Base-by-base conservation (phyloP, 2,797 vertebrate genomes). In the Pitangus sulphuratus region DNA sequence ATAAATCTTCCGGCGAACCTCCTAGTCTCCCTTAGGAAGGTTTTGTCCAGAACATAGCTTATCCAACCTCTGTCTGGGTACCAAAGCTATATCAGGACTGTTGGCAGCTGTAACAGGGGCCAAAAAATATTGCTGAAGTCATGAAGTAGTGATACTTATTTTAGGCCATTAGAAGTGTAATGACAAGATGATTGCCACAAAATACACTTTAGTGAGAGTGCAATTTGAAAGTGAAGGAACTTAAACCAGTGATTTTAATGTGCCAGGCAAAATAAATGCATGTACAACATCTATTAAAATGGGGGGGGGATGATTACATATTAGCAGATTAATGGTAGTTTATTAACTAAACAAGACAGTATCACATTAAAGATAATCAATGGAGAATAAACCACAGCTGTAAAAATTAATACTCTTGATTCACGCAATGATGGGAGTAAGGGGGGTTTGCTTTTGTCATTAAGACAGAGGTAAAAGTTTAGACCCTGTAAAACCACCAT, bases 291-390 rank as follows among this genome's bases (percentile, higher is more conserved):
- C 89, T 87, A 84, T 94, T 93, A 94, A 94, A 94, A 89, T 84
- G 93, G 90, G 57, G 51, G 28, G 60, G 54, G 58, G 68, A 70
- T 95, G 93, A 97, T 95, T 93, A 89, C 71, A 91, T 83, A 65
- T 91, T 91, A 78, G 57, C 45, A 69, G 57, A 72, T 87, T 93
- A 93, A 83, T 13, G 1, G 50, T 78, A 91, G 57, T 91, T 91
- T 93, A 94, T 94, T 96, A 94, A 89, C 75, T 75, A 76, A 95
- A 96, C 81, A 92, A 95, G 95, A 91, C 76, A 94, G 82, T 44
- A 95, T 82, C 61, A 69, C 87, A 92, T 91, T 96, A 94, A 95
- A 96, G 89, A 95, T 85, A 95, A 96, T 95, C 95, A 94, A 91
- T 94, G 79, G n/a, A 84, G 76, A 92, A 92, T 84, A 94, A 94